phyloP scores from a whole-genome alignment of 2,888 invertebrate species.

The Acleris literana region DNA sequence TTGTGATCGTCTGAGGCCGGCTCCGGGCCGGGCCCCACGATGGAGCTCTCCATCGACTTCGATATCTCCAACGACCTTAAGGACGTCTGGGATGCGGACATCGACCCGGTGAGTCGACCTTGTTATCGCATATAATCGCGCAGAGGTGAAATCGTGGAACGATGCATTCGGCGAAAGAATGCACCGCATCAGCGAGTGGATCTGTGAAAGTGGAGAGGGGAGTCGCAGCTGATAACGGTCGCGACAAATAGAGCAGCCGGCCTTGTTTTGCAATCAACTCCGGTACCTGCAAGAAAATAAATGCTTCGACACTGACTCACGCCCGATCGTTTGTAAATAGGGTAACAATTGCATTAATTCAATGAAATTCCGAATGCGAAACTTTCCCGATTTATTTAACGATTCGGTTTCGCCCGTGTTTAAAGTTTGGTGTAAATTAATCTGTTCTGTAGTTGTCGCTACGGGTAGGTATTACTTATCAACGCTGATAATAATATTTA shows the following conservation, averaged over 20 bases:
- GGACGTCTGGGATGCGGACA: constrained; percentile 92
- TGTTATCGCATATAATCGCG: constrained; percentile 57
- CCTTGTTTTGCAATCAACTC: constrained; percentile 58
- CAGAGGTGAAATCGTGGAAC: constrained; percentile 43
- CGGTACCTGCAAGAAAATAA: constrained; percentile 54
- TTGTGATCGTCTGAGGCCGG: constrained; percentile 66
- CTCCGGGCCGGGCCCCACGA: constrained; percentile 77
- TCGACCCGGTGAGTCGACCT: constrained; percentile 90
- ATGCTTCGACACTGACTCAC: constrained; percentile 47
- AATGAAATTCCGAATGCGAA: constrained; percentile 14
- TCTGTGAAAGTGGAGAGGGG: constrained; percentile 34
- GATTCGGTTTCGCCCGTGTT: constrained; percentile 7
- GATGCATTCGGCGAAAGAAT: constrained; percentile 25
- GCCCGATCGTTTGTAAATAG: constrained; percentile 39
- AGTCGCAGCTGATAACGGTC: constrained; percentile 44
- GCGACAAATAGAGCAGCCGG: constrained; percentile 42
- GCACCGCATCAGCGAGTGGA: constrained; percentile 12
- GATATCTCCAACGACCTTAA: constrained; percentile 89
- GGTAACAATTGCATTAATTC: constrained; percentile 29
- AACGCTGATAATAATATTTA: constrained; percentile 24
- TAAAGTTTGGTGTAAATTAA: background rate
- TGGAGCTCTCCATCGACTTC: constrained; percentile 87
- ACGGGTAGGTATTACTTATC: constrained; percentile 19
- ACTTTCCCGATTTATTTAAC: constrained; percentile 3
- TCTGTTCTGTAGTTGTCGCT: constrained; percentile 7